Percentiles rank a stretch among this genome's conserved stretches.
Evolutionary conservation across 2,888 invertebrate genomes (phyloP).

Genomic region (Arrhopalites spinosus): DNA sequence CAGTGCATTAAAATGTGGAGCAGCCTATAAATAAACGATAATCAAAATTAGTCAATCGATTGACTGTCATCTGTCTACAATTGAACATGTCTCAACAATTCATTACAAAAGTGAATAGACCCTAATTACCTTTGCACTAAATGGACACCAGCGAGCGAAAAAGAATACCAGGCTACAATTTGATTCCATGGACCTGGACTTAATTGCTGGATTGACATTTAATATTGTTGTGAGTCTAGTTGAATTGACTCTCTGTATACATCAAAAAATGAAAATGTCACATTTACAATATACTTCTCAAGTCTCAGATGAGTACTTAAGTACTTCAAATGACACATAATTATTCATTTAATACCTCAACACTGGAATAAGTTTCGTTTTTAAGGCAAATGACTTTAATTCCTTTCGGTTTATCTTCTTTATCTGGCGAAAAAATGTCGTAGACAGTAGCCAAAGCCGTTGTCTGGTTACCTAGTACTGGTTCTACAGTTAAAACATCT

Average conservation of each 20-base stretch:
- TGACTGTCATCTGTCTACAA: no score
- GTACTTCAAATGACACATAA: not conserved
- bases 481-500: slow-evolving; percentile 16
- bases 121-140: slow-evolving; percentile 87
- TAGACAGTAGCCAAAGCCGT: slow-evolving; percentile 24
- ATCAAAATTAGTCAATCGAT: no score
- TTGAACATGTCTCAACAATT: no score
- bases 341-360: slow-evolving; percentile 17
- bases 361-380: slow-evolving; percentile 2
- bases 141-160: slow-evolving; percentile 86
- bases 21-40: no score
- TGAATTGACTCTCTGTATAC: slow-evolving; percentile 70
- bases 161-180: slow-evolving; percentile 75
- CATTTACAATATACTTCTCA: no score
- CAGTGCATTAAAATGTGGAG: slow-evolving; percentile 87
- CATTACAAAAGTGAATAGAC: no score
- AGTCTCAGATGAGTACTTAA: not conserved
- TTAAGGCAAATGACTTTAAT: slow-evolving; percentile 29
- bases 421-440: slow-evolving; percentile 5
- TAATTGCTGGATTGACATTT: slow-evolving; percentile 69
- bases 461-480: not conserved
- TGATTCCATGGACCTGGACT: slow-evolving; percentile 67
- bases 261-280: no score
- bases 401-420: slow-evolving; percentile 16
- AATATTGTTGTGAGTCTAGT: slow-evolving; percentile 69